Evolutionary conservation across 2,888 invertebrate species (phyloP).

Genomic region (Melanophora roralis): DNA sequence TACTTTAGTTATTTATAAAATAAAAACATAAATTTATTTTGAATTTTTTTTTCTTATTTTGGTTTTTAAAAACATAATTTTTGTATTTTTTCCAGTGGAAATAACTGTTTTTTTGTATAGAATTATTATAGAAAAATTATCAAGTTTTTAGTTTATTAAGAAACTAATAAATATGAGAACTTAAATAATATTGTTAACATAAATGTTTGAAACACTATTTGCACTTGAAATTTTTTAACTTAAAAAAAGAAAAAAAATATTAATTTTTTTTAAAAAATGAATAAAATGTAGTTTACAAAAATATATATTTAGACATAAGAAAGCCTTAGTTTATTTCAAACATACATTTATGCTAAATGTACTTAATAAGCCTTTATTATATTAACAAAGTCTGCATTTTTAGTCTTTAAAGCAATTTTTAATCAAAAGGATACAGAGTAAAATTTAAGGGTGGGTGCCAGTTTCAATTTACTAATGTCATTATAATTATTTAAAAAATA

Average conservation of each 20-base stretch:
- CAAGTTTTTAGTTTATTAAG: slow-evolving; percentile 21
- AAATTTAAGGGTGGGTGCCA: too few relatives aligned
- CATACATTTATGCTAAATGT: too few relatives aligned
- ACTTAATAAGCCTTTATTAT: too few relatives aligned
- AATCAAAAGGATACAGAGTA: too few relatives aligned
- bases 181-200: slow-evolving; percentile 61
- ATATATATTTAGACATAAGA: background rate
- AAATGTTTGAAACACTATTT: slow-evolving; percentile 63
- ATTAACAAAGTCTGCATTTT: too few relatives aligned
- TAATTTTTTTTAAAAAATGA: slow-evolving; percentile 43
- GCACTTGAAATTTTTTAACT: slow-evolving; percentile 62
- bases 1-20: slow-evolving; percentile 44
- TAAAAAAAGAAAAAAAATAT: slow-evolving; percentile 61
- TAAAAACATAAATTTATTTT: background rate
- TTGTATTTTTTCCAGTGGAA: background rate
- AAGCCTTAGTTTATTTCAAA: background rate
- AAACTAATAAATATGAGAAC: slow-evolving; percentile 58
- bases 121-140: background rate
- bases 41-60: too few relatives aligned
- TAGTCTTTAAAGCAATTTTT: slow-evolving; percentile 15
- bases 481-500: too few relatives aligned
- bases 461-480: too few relatives aligned
- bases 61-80: background rate
- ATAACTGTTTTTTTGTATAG: background rate
- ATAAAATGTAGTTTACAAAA: slow-evolving; percentile 19